Evolutionary conservation across 64 coral and sea anemone species (phyloP).

Genomic region (Dendrophyllia cribrosa): DNA sequence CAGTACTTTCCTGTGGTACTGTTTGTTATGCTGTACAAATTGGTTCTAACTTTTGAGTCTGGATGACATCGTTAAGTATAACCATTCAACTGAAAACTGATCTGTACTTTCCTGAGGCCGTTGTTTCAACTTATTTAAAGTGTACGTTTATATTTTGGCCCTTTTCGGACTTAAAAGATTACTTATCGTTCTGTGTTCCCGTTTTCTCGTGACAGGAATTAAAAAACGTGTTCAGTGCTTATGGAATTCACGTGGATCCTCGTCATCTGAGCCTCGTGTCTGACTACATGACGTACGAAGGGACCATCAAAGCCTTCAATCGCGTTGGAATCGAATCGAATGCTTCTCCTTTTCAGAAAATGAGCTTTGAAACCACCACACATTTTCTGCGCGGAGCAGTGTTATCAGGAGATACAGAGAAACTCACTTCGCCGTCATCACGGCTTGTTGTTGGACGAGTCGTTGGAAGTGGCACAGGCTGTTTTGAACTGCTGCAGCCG

Average conservation of each 20-base stretch:
- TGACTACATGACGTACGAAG: constrained; percentile 99
- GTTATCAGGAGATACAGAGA: constrained; percentile 83
- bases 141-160: too few relatives aligned
- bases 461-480: constrained; percentile 87
- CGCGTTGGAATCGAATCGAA: constrained; percentile 96
- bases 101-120: too few relatives aligned
- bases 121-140: too few relatives aligned
- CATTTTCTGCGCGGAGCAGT: constrained; percentile 93
- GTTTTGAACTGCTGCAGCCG: constrained; percentile 90
- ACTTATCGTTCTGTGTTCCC: too few relatives aligned
- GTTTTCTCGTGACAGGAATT: constrained; percentile 69
- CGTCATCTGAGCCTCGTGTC: constrained; percentile 88
- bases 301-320: constrained; percentile 95
- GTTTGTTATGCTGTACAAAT: too few relatives aligned
- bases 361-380: constrained; percentile 99
- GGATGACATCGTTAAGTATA: too few relatives aligned
- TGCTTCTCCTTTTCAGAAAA: constrained; percentile 97
- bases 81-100: too few relatives aligned
- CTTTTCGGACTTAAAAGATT: too few relatives aligned
- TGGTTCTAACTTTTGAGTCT: too few relatives aligned
- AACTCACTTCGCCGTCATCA: constrained; percentile 86
- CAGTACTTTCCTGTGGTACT: too few relatives aligned
- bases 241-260: constrained; percentile 86
- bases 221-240: constrained; percentile 90
- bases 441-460: constrained; percentile 90